Evolutionary conservation across 2,113 vertebrate genomes (phyloP), one percentile per base, ranked within the genome.

Genomic region (Cettia cetti): DNA sequence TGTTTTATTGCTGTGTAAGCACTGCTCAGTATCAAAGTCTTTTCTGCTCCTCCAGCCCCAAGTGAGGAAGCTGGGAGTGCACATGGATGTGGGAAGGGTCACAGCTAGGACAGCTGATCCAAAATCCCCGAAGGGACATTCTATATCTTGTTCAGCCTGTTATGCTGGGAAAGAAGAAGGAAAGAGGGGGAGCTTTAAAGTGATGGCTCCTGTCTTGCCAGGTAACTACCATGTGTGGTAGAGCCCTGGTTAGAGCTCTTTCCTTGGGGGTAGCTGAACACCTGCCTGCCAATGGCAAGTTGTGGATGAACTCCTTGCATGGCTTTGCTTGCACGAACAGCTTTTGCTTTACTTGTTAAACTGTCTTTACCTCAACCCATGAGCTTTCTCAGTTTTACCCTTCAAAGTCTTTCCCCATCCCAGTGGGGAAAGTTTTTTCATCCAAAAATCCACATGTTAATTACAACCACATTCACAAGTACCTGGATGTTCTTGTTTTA

Each of bases 201-300:
- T 22, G 11, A 22, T 35, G 26, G 9, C 2, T 1, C 53, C 71
- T 80, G 47, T 44, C 27, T 61, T 83, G 24, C 23, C 23, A 52
- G 44, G 30, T 31, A 17, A 82, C 6, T 0, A 3, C 22, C 52
- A 30, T 1, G 0, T 1, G 0, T 59, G 19, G 37, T 2, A 28
- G 26, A 68, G 28, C 7, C n/a, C 35, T 37, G 69, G 60, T 42
- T 35, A 53, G 26, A 54, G 27, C 6, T 8, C 14, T 54, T 42
- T 69, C 54, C 69, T 42, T 49, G 23, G 4, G 39, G 31, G 42
- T 3, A 28, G 20, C 40, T 74, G n/a, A 70, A 52, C 5, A 15
- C 26, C 28, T 52, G 17, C 37, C 27, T 26, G n/a, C 18, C 1
- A 0, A 3, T 13, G 10, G 22, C 12, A 76, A 76, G 23, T 1